Evolutionary conservation across 2,797 vertebrate species (phyloP), one percentile per base, ranked within the genome.

Genomic region (Gambusia yucatana): DNA sequence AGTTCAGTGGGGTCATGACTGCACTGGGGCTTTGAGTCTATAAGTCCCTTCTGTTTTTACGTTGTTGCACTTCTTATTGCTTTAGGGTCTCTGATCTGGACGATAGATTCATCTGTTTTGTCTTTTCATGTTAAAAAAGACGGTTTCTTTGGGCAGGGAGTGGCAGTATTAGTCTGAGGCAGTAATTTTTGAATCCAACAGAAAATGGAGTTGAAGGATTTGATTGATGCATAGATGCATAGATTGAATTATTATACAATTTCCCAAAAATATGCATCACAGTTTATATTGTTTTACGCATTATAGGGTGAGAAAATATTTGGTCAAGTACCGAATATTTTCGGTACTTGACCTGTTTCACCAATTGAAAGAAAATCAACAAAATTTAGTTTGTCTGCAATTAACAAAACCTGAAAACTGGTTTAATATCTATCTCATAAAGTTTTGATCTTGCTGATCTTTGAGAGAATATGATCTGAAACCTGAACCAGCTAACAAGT

Each of bases 1-100:
- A 4, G 73, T 88, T 87, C 73, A 80, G 77, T 61, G 4, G 81
- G 82, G 83, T 72, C 72, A 48, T 28, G 69, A 77, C 8, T 75
- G 83, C 82, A 84, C 77, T 20, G 74, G 79, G 41, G 84, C 84
- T 33, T 77, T 79, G 63, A 14, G 91, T 63, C 80, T 80, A 89
- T 84, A 93, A 90, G 91, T 92, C 86, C 82, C 82, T 86, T 87
- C 91, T 67, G 72, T 84, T 92, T 91, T 83, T 73, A 77, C 50
- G 61, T 30, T 61, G 9, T 17, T 52, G 57, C 25, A 1, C 39
- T 61, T 76, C 47, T 72, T 25, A 43, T 2, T 25, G 48, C 39
- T 65, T 48, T 73, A 30, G 8, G 82, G 80, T 76, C 73, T 61
- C 73, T 71, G 70, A 72, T 79, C 79, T 41, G 4, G 77, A 78